A percentile compares a stretch with the other conserved stretches of the same genome.
Evolutionary conservation across 2,797 vertebrate genomes (phyloP).

Genomic region (Peromyscus nudipes): DNA sequence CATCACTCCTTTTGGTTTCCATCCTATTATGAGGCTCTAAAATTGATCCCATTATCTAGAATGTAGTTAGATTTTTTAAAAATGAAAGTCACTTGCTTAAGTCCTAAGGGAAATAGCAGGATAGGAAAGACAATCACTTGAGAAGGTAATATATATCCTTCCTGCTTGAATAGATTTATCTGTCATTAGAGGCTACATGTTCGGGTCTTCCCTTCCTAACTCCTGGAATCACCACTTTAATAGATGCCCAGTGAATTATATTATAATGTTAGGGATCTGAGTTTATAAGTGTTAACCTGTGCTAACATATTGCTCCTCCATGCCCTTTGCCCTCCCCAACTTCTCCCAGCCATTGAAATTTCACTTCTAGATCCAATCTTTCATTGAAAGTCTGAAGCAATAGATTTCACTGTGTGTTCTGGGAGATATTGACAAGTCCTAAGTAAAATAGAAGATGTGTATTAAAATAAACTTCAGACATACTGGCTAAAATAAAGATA

Average conservation of each 20-base stretch:
- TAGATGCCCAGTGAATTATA: neutral
- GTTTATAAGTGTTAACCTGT: neutral
- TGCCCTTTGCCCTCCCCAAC: neutral
- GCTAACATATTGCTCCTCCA: neutral
- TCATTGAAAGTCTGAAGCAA: neutral
- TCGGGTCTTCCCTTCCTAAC: neutral
- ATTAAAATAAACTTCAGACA: neutral
- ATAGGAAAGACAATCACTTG: neutral
- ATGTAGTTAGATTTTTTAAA: neutral
- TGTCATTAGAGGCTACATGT: neutral
- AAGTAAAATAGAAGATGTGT: neutral
- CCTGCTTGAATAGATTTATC: neutral
- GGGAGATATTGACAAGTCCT: neutral
- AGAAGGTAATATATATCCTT: neutral
- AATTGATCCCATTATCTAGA: neutral
- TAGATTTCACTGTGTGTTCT: neutral
- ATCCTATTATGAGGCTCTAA: neutral
- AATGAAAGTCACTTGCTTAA: neutral
- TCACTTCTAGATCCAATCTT: conserved; percentile 4
- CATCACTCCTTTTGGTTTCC: neutral
- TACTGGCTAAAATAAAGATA: neutral
- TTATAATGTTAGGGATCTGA: neutral
- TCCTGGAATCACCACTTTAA: neutral
- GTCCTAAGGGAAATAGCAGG: neutral
- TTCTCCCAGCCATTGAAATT: neutral